A percentile compares a stretch with the other conserved stretches of the same genome.
Evolutionary conservation across 2,797 vertebrate species (phyloP).

Genomic region (Halcyon badia): DNA sequence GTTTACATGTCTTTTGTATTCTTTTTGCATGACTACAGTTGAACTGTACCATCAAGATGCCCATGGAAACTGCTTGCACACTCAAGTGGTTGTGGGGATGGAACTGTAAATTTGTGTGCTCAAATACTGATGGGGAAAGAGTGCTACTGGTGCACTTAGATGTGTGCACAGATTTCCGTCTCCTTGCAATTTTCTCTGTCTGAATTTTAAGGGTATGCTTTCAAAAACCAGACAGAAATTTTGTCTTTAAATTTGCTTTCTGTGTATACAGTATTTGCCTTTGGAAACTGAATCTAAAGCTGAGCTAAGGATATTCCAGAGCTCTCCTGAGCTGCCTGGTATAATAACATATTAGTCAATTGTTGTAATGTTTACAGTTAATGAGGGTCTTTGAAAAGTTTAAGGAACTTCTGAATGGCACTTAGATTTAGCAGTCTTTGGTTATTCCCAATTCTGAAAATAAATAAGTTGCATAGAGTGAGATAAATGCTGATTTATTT

Average conservation of each 20-base stretch:
- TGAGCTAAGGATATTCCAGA: neutral
- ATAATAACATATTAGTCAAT: neutral
- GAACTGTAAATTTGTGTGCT: neutral
- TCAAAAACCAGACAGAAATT: neutral
- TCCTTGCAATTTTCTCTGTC: neutral
- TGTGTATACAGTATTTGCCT: neutral
- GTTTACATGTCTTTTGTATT: neutral
- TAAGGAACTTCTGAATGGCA: neutral
- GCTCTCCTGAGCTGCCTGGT: neutral
- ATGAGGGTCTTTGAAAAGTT: neutral
- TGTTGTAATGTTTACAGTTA: neutral
- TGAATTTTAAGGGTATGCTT: neutral
- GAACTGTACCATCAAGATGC: neutral
- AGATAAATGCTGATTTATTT: conserved; percentile 62
- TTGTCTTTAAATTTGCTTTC: neutral
- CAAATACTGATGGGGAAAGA: neutral
- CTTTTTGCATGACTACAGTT: neutral
- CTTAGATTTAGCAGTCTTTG: conserved; percentile 1
- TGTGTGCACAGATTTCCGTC: neutral
- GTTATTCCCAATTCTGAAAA: conserved; percentile 33
- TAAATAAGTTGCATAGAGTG: conserved; percentile 11
- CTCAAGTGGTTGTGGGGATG: neutral
- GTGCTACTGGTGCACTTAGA: neutral
- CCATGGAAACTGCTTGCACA: neutral
- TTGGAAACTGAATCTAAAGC: neutral